Evolutionary conservation across 2,888 invertebrate species (phyloP).

Genomic region (Selenia dentaria): DNA sequence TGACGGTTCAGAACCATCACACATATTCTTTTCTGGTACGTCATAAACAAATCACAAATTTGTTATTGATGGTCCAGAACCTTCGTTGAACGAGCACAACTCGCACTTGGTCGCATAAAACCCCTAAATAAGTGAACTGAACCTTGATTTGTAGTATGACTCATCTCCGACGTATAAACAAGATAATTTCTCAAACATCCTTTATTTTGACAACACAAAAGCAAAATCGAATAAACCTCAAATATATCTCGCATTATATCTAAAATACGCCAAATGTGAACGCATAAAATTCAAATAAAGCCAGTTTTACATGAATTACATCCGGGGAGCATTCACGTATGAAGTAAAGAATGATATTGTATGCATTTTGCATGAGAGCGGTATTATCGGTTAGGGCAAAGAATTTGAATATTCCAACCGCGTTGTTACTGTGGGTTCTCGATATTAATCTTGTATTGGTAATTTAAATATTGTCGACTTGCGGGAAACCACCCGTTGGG

Average conservation of each 20-base stretch:
- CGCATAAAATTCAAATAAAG: conserved; percentile 79
- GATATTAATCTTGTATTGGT: conserved; percentile 15
- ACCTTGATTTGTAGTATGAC: too few relatives aligned
- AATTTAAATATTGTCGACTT: background rate
- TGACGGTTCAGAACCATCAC: too few relatives aligned
- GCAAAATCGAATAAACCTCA: conserved; percentile 16
- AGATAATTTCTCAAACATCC: background rate
- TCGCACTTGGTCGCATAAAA: too few relatives aligned
- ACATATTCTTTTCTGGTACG: too few relatives aligned
- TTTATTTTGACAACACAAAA: conserved; percentile 10
- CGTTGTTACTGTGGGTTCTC: conserved; percentile 41
- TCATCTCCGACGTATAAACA: too few relatives aligned
- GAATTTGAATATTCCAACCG: conserved; percentile 77
- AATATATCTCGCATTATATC: conserved; percentile 28
- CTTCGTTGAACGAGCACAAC: too few relatives aligned
- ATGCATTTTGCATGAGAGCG: conserved; percentile 80
- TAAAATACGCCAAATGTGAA: conserved; percentile 56
- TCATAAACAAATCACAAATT: too few relatives aligned
- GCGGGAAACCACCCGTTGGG: background rate
- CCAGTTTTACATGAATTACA: conserved; percentile 80
- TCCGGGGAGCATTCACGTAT: conserved; percentile 67
- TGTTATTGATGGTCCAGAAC: too few relatives aligned
- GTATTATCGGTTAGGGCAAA: conserved; percentile 78
- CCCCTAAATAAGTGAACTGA: too few relatives aligned
- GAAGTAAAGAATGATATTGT: conserved; percentile 81